Base-by-base conservation (phyloP, 2,888 invertebrate genomes). In the Oscheius onirici region DNA sequence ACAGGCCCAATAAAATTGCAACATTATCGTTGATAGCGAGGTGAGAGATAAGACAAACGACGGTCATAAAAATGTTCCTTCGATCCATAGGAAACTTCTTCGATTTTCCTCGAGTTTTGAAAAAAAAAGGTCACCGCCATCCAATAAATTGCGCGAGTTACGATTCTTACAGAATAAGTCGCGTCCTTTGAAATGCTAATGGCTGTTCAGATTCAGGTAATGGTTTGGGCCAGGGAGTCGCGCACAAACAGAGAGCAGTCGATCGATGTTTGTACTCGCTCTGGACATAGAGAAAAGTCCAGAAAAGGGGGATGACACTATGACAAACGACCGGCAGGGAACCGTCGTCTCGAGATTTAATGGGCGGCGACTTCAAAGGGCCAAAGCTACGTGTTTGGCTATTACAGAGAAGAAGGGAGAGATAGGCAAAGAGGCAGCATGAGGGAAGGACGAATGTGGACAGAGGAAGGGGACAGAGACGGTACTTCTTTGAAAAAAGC, bases 341-440 rank as follows among this genome's bases (percentile, higher is more conserved):
- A 63, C 63, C 63, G 63, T 63, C 49, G 28, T 46, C 17, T 13
- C 22, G 63, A 63, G 49, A 63, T 63, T 28, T 28, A 63, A 49
- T 49, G 46, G 49, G 46, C 63, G 63, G 63, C 63, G 49, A 63
- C 15, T 22, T 63, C 63, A 63, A 63, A 63, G 60, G 34, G 34
- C 41, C 17, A 60, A 17, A 60, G 17, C 17, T 43, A 34, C 34
- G 34, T 41, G 43, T 28, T 13, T 24, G 55, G 55, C 55, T 55
- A 55, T 55, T 55, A 55, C 55, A 55, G 55, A 55, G 8, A 34
- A 8, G 8, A 8, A 8, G 34, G 8, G 34, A 34, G 3, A 34
- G 34, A n/a, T n/a, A n/a, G n/a, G n/a, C n/a, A n/a, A n/a, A n/a
- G n/a, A n/a, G 34, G 8, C 34, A 34, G 8, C 34, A 34, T 8